phyloP scores from a whole-genome alignment of 2,113 vertebrate genomes.

The Thunnus thynnus region DNA sequence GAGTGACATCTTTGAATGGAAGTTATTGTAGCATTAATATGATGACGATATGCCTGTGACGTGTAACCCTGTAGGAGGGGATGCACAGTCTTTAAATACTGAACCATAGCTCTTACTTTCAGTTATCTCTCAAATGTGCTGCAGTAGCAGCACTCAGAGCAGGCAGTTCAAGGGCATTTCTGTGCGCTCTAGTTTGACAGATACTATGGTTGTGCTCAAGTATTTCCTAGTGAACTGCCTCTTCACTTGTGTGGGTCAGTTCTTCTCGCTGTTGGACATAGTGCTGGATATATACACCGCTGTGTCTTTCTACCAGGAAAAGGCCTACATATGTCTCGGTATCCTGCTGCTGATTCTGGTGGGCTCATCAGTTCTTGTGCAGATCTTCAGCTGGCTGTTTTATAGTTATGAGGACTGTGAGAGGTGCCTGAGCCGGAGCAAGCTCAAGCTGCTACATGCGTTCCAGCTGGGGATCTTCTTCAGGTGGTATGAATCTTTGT shows the following conservation, averaged over 20 bases:
- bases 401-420: constrained; percentile 42
- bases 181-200: neutral
- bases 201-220: constrained; percentile 35
- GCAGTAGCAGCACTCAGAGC: neutral
- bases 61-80: neutral
- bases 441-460: constrained; percentile 49
- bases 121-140: neutral
- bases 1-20: neutral
- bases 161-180: no score
- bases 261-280: constrained; percentile 62
- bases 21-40: no score
- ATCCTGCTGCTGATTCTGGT: constrained; percentile 71
- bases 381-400: constrained; percentile 81
- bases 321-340: constrained; percentile 44
- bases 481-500: constrained; percentile 55
- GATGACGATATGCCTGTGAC: constrained; percentile 8
- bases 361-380: constrained; percentile 68
- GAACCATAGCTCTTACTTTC: constrained; percentile 21
- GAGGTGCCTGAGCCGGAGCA: neutral
- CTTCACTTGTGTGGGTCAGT: constrained; percentile 47
- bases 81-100: neutral
- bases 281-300: constrained; percentile 50
- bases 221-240: constrained; percentile 28
- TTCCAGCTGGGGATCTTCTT: constrained; percentile 75
- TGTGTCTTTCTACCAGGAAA: constrained; percentile 62